Evolutionary conservation across 2,797 vertebrate genomes (phyloP).

Genomic region (Pseudomugil gertrudae): DNA sequence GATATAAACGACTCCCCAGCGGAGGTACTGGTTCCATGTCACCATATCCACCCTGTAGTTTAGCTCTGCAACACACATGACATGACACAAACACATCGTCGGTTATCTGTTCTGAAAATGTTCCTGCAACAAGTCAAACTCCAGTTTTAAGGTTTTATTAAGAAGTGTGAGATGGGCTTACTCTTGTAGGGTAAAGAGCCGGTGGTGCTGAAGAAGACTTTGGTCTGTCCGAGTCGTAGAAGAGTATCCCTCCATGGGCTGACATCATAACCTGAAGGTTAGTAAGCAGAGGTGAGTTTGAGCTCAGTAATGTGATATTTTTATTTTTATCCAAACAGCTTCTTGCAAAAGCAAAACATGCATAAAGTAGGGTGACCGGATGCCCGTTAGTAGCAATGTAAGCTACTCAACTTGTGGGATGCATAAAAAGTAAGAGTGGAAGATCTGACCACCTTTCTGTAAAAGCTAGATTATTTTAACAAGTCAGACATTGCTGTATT

Average conservation of each 20-base stretch:
- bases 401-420: too few species aligned
- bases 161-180: slow-evolving; percentile 53
- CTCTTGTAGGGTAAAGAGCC: slow-evolving; percentile 79
- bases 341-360: background rate
- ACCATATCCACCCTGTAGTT: slow-evolving; percentile 84
- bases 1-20: slow-evolving; percentile 82
- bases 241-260: slow-evolving; percentile 79
- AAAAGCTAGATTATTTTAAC: background rate
- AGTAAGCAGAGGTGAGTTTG: background rate
- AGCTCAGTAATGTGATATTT: background rate
- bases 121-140: accelerated
- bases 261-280: slow-evolving; percentile 77
- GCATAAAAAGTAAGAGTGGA: too few species aligned
- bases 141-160: accelerated
- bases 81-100: slow-evolving; percentile 10
- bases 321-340: too few species aligned
- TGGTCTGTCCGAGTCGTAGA: slow-evolving; percentile 76
- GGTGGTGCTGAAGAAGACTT: slow-evolving; percentile 83
- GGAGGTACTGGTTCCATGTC: slow-evolving; percentile 86
- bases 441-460: too few species aligned
- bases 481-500: background rate
- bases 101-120: accelerated
- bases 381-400: too few species aligned
- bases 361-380: too few species aligned
- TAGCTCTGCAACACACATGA: slow-evolving; percentile 67